A percentile compares a stretch with the other conserved stretches of the same genome.
Evolutionary conservation across 2,797 vertebrate genomes (phyloP).

Genomic region (Bradypodion pumilum): DNA sequence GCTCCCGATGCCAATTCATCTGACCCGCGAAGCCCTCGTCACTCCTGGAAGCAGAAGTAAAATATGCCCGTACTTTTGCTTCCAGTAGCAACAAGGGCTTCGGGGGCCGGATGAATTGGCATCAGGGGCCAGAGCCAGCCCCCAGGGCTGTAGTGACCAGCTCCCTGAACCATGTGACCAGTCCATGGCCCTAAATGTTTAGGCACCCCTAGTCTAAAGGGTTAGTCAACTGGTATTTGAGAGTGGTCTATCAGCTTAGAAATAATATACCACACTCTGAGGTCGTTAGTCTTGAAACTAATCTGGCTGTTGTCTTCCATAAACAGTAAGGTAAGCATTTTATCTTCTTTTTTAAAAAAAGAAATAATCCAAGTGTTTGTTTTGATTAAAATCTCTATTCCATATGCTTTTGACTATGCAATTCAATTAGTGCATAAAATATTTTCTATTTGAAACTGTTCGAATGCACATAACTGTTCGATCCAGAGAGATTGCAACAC

Average conservation of each 20-base stretch:
- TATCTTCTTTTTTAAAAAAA: constrained; percentile 49
- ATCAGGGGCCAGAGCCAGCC: no score
- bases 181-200: no score
- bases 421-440: constrained; percentile 84
- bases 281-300: constrained; percentile 82
- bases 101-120: no score
- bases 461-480: constrained; percentile 89
- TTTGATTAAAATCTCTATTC: constrained; percentile 85
- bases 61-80: no score
- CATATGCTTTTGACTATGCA: constrained; percentile 83
- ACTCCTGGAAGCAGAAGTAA: no score
- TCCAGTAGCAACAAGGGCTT: no score
- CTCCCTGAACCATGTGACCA: no score
- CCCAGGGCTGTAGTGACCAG: no score
- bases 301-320: constrained; percentile 79
- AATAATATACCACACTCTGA: constrained; percentile 81
- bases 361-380: constrained; percentile 79
- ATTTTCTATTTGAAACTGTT: constrained; percentile 86
- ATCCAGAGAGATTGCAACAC: constrained; percentile 86
- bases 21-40: no score
- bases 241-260: constrained; percentile 87
- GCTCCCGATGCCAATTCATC: no score
- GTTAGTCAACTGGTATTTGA: constrained; percentile 89
- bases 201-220: no score
- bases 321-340: constrained; percentile 75